Evolutionary conservation across 2,888 invertebrate species (phyloP), one percentile per base, ranked within the genome.

Genomic region (Euspilapteryx auroguttella): DNA sequence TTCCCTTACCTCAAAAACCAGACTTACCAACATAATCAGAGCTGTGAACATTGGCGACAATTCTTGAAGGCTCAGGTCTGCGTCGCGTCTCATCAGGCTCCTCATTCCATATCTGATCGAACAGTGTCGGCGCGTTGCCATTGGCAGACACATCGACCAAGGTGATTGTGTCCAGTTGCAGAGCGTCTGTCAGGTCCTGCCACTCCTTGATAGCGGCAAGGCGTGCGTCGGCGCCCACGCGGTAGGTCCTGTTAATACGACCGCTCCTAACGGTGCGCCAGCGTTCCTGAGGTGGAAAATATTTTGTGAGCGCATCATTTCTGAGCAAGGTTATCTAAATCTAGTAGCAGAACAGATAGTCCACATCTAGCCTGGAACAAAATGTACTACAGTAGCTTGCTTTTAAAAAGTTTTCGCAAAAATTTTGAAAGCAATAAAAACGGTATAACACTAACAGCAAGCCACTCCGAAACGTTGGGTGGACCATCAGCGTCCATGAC

Each of bases 401-500:
- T n/a, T n/a, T n/a, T n/a, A n/a, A n/a, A n/a, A n/a, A n/a, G n/a
- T n/a, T n/a, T n/a, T n/a, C n/a, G n/a, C n/a, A n/a, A n/a, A n/a
- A n/a, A n/a, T n/a, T n/a, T n/a, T n/a, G n/a, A n/a, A n/a, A n/a
- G n/a, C n/a, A n/a, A n/a, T n/a, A n/a, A n/a, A n/a, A n/a, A n/a
- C n/a, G n/a, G n/a, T n/a, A n/a, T 25, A 8, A 25, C 10, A 13
- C 54, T 49, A 42, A 79, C 77, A 42, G 68, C 63, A 34, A 91
- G 61, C 90, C 90, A 91, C 34, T 86, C 80, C 0, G 82, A 68
- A 29, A 86, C 68, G 4, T 77, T 76, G 1, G 81, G 81, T n/a
- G n/a, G n/a, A n/a, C n/a, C n/a, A 27, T 89, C 89, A 29, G 82
- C 80, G 44, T 88, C 86, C 79, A 92, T 87, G 12, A 98, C 81